phyloP scores from a whole-genome alignment of 2,113 vertebrate genomes.

The Ailuropoda melanoleuca region DNA sequence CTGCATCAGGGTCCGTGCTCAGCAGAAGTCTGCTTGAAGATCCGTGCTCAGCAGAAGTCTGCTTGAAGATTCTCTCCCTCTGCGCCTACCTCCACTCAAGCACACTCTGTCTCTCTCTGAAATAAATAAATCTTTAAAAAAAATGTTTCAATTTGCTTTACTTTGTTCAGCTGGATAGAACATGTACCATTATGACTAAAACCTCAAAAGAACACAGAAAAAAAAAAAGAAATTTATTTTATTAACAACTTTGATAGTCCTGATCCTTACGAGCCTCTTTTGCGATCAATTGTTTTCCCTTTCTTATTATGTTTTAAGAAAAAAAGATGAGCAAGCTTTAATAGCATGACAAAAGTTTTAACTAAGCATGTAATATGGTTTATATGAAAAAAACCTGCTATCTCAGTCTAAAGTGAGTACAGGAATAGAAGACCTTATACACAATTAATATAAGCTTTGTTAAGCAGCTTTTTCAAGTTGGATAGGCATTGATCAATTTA shows the following conservation, averaged over 20 bases:
- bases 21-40: no score
- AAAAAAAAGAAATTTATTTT: slow-evolving; percentile 4
- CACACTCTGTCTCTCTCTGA: neutral
- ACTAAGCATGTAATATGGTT: neutral
- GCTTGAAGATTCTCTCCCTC: neutral
- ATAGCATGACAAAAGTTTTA: neutral
- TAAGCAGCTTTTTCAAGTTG: neutral
- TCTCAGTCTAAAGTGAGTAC: neutral
- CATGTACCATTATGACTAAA: neutral
- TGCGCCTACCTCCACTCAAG: neutral
- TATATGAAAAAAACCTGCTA: neutral
- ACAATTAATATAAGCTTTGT: neutral
- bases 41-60: no score
- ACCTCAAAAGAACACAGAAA: neutral
- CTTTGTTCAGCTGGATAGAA: neutral
- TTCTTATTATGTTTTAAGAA: neutral
- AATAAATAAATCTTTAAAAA: neutral
- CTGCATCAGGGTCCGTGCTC: no score
- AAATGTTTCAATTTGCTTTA: slow-evolving; percentile 14
- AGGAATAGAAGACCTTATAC: neutral
- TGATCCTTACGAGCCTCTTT: neutral
- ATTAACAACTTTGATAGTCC: neutral
- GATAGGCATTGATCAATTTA: neutral
- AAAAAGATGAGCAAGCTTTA: neutral
- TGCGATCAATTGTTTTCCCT: slow-evolving; percentile 14